Base-by-base conservation (phyloP, 2,888 invertebrate species). In the Pasiphila rectangulata region DNA sequence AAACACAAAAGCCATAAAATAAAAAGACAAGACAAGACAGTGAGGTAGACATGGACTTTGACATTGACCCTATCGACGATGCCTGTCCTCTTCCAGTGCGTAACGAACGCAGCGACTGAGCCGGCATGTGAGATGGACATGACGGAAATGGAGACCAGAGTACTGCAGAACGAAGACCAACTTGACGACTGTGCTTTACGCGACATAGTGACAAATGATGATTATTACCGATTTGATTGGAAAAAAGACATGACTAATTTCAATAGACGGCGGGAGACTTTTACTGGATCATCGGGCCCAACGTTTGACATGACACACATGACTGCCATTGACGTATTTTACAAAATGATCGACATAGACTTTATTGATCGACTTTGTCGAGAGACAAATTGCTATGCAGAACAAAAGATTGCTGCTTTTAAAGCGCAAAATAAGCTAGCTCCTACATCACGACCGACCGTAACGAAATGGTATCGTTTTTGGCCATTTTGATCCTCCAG, bases 221-320 rank as follows among this genome's bases (percentile, higher is more conserved):
- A 23, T 9, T 9, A 3, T 9, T 23, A 7, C 23, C 7, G n/a
- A n/a, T 23, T 23, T 9, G 9, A 23, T 3, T 23, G 9, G 23
- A 23, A 1, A 2, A 9, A 3, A 9, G 9, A 23, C 23, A n/a
- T 2, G 9, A 2, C 7, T 20, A 20, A 4, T 20, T 20, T 20
- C 7, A 20, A 4, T 20, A 7, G 23, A 23, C n/a, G 1, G 7
- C 7, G 23, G 23, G 9, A 23, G 9, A 23, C 23, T 9, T 23
- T 9, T 9, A 7, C 1, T 2, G 9, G 7, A 9, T n/a, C 9
- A 3, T 7, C 23, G 3, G 23, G 23, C 39, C 59, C 63, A n/a
- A 61, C 59, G 37, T 56, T 56, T 45, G 25, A 44, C 4, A 16
- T 60, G 19, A 60, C 54, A 23, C 51, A 58, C 38, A 19, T 37